Percentiles rank a stretch among this genome's conserved stretches.
phyloP scores from a whole-genome alignment of 2,113 vertebrate species.

The Mugil cephalus region DNA sequence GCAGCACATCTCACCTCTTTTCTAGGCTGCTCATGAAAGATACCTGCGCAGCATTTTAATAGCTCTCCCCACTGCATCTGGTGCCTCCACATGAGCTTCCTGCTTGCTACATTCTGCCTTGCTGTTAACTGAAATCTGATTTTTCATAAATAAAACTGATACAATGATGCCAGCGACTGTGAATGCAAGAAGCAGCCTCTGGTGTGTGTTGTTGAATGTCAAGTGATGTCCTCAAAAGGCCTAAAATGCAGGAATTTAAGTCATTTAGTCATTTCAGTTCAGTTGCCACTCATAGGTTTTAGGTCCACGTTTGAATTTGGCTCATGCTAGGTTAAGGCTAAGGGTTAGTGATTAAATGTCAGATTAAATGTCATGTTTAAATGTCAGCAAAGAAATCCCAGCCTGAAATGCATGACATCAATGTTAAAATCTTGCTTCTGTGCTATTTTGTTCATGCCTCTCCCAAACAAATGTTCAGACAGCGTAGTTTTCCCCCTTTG shows the following conservation, averaged over 20 bases:
- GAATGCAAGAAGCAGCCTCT: not conserved
- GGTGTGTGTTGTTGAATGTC: conserved; percentile 16
- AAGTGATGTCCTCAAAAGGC: not conserved
- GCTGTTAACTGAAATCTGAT: conserved; percentile 20
- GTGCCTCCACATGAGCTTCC: conserved; percentile 36
- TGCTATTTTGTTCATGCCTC: conserved; percentile 19
- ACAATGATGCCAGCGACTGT: not conserved
- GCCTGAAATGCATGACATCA: conserved; percentile 35
- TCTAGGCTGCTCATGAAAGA: not conserved
- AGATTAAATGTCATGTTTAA: conserved; percentile 66
- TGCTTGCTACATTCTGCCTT: conserved; percentile 12
- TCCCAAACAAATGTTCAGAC: conserved; percentile 40
- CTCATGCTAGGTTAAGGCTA: conserved; percentile 49
- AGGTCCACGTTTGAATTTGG: conserved; percentile 38
- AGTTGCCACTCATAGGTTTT: conserved; percentile 12
- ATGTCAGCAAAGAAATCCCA: conserved; percentile 53
- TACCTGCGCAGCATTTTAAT: conserved; percentile 35
- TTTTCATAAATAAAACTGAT: conserved; percentile 7
- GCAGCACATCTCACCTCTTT: not conserved
- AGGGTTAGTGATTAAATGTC: conserved; percentile 68
- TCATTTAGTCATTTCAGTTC: conserved; percentile 19
- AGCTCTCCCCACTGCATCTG: conserved; percentile 21
- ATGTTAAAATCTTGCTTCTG: conserved; percentile 29
- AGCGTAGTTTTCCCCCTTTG: not conserved
- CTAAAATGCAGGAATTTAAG: conserved; percentile 1